phyloP scores from a whole-genome alignment of 2,797 vertebrate species.

The Scolopax bukidnonensis region DNA sequence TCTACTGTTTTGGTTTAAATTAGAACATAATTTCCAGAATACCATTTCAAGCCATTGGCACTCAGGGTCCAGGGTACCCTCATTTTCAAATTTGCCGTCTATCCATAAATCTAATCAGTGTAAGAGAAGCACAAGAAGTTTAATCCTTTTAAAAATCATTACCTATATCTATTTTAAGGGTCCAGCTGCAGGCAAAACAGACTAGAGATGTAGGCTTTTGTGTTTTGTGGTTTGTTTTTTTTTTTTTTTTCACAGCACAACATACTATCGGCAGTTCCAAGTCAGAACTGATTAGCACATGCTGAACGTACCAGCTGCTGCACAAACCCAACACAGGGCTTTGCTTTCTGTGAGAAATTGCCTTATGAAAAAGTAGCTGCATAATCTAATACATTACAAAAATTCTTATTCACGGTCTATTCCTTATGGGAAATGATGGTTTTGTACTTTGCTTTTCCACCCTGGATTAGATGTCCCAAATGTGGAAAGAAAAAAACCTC shows the following conservation, averaged over 20 bases:
- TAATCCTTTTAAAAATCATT: neutral
- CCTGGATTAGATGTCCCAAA: neutral
- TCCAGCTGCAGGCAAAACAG: neutral
- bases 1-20: too few species aligned
- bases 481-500: neutral
- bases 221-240: neutral
- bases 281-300: neutral
- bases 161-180: neutral
- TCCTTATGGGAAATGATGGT: neutral
- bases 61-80: neutral
- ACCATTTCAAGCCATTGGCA: neutral
- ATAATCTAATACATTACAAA: neutral
- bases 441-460: neutral
- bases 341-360: neutral
- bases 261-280: rapidly evolving
- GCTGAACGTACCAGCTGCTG: neutral
- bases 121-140: neutral
- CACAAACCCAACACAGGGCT: neutral
- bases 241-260: neutral
- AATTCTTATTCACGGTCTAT: neutral
- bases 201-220: neutral
- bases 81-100: neutral
- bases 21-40: neutral
- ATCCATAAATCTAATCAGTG: neutral
- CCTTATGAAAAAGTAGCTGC: neutral